Base-by-base conservation (phyloP, 2,888 invertebrate species). In the Tuberolachnus salignus region DNA sequence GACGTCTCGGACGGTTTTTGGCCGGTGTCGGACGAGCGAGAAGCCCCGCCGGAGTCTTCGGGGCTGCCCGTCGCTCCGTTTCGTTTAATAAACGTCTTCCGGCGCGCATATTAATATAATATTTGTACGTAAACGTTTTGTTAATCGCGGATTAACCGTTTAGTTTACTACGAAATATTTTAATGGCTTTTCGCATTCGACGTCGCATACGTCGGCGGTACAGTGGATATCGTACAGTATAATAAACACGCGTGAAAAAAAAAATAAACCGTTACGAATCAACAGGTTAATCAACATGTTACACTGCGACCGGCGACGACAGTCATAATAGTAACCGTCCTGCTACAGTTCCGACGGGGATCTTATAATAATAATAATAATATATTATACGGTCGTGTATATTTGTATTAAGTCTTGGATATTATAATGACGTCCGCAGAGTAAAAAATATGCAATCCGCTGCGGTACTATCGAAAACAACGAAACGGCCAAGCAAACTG, bases 261-360 rank as follows among this genome's bases (percentile, higher is more conserved):
- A n/a, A n/a, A n/a, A n/a, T n/a, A n/a, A 67, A 67, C 67, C 67
- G 19, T 67, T 53, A 53, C 67, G 51, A 67, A 67, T 67, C 67
- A 67, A 67, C 67, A 51, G 67, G 67, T 67, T 67, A 51, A 67
- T 67, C 51, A 67, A 51, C 67, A 67, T 51, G 51, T 51, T 26
- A 67, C 67, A 26, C 26, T 6, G 34, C 34, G n/a, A 0, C 23
- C 61, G 8, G 49, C n/a, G 67, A 66, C 67, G 51, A 67, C 66
- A 66, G 49, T 66, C n/a, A 26, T 26, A 26, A 61, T 34, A 34
- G 6, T 34, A 34, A 34, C 6, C 34, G 34, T 34, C 34, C 34
- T 34, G 34, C 6, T 34, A 34, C 34, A 34, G 34, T 34, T 34
- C 3, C 34, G 34, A 34, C 34, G 34, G 34, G 34, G 6, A 6